Evolutionary conservation across 1,140 invertebrate species (phyloP), one percentile per base, ranked within the genome.

Genomic region (Oscheius sp.): DNA sequence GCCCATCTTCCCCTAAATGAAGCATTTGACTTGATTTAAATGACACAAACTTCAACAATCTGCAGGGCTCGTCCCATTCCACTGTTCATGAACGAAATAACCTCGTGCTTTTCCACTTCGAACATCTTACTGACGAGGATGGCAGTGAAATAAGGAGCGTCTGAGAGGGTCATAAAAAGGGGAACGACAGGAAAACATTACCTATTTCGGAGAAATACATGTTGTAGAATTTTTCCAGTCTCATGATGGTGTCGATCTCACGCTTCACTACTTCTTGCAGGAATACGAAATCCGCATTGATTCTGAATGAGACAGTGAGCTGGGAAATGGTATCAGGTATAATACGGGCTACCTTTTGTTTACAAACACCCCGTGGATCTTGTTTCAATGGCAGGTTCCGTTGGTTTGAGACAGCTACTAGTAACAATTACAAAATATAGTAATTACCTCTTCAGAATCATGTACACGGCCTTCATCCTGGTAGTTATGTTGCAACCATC

Each of bases 191-290:
- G 10, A n/a, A n/a, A 10, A 42, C 10, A 4, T 55, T 26, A 65
- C 62, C 49, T 35, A 28, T 46, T 34, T 77, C 59, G 1, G 70
- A 63, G 32, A 75, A 63, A 36, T 80, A 78, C 18, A 78, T 77
- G 20, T 80, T 69, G 49, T 80, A 80, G 23, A 55, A 80, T 68
- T 34, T 80, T 67, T 7, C 68, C 38, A 15, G 61, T 49, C 15
- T 67, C 10, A 88, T 76, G 71, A 85, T 85, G 29, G 76, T 69
- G 58, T 85, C 82, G 2, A 88, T 85, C 20, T 83, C 76, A 20
- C 67, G 49, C 7, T 85, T 84, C 23, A 88, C 84, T 20, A 90
- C 85, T 84, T 90, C 90, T 84, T 90, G 90, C 31, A 90, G 82
- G 76, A 89, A 89, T 1, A 90, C 86, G 42, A 90, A 81, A 79